Conservation (phyloP, 2,888 invertebrate species). For the Limnephilus rhombicus region DNA sequence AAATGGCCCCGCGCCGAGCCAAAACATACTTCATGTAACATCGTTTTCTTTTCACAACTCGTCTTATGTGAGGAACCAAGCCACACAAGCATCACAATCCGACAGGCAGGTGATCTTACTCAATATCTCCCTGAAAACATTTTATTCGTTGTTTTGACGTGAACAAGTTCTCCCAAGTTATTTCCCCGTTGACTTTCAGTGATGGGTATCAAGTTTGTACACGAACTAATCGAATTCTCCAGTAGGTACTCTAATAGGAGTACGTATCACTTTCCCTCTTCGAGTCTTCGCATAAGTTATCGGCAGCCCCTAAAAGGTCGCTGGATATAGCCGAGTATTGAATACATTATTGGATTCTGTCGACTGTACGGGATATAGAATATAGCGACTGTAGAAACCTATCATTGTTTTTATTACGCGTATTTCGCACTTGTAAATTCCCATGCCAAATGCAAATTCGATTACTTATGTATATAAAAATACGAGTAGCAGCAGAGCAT, state of each 20-base stretch:
- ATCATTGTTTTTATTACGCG: not conserved
- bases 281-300: conserved; percentile 12
- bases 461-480: not conserved
- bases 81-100: too few species aligned
- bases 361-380: not conserved
- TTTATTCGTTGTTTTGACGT: not conserved
- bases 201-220: conserved; percentile 42
- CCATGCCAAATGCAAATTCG: not conserved
- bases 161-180: not conserved
- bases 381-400: not conserved
- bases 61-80: too few species aligned
- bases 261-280: conserved; percentile 14
- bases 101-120: too few species aligned
- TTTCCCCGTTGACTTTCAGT: conserved; percentile 18
- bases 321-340: conserved; percentile 47
- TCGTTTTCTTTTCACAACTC: too few species aligned
- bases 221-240: conserved; percentile 49
- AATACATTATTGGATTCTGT: conserved; percentile 42
- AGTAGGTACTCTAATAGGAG: not conserved
- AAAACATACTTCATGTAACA: too few species aligned
- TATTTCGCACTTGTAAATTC: not conserved
- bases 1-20: too few species aligned
- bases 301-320: conserved; percentile 9
- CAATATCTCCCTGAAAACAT: too few species aligned
- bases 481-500: not conserved